These are phyloP conservation scores for Gordius sp. DNA, from an alignment of 2,888 invertebrate species.

Conservation along the genomic window DNA sequence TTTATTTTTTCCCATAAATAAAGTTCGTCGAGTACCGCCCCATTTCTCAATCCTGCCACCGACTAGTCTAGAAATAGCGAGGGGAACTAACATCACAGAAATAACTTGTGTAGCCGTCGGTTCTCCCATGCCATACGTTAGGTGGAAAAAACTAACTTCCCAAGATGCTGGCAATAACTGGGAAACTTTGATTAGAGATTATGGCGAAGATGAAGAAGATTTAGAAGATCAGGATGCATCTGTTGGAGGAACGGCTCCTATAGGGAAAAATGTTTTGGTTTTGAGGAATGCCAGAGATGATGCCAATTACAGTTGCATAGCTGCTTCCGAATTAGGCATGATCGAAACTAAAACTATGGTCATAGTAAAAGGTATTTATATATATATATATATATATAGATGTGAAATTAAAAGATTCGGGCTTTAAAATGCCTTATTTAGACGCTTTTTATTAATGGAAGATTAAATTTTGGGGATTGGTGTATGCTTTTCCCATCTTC, in stretches of 20 bases:
- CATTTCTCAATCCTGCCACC: slow-evolving; percentile 76
- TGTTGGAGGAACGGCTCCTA: slow-evolving; percentile 26
- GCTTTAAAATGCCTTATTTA: too few relatives aligned
- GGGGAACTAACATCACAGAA: slow-evolving; percentile 57
- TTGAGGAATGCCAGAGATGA: slow-evolving; percentile 62
- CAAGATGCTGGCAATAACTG: too few relatives aligned
- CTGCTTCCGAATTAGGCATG: slow-evolving; percentile 67
- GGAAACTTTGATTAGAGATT: background rate
- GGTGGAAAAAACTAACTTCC: slow-evolving; percentile 33
- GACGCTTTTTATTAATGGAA: too few relatives aligned
- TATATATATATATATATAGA: background rate
- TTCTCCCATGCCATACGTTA: slow-evolving; percentile 87
- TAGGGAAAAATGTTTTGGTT: slow-evolving; percentile 51
- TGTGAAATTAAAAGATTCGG: background rate
- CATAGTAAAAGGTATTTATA: slow-evolving; percentile 58
- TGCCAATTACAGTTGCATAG: slow-evolving; percentile 84
- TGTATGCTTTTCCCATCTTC: too few relatives aligned
- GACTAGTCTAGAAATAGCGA: slow-evolving; percentile 55
- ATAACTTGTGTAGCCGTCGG: slow-evolving; percentile 87
- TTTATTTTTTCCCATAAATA: too few relatives aligned
- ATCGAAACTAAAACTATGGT: slow-evolving; percentile 63
- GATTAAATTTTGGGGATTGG: too few relatives aligned
- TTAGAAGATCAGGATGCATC: background rate
- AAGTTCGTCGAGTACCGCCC: slow-evolving; percentile 73
- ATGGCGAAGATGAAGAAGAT: background rate